Conservation (phyloP, 2,797 vertebrate species). For the Esox lucius region DNA sequence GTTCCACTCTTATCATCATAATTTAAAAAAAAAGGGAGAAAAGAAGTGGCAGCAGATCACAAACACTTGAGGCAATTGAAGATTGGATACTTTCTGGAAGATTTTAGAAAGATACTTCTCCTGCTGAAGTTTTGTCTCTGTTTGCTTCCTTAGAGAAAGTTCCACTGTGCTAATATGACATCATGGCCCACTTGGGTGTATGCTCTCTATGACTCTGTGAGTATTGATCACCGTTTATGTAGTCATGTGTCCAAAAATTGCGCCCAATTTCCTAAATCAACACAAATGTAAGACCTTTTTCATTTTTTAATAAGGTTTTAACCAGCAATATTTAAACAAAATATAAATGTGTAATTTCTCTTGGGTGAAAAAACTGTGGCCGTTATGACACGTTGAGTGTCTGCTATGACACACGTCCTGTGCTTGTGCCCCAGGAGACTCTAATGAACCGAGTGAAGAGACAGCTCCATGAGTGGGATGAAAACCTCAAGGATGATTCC, state of each 20-base stretch:
- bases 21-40: too few species aligned
- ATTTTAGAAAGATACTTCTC: not conserved
- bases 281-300: too few species aligned
- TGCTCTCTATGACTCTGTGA: conserved; percentile 94
- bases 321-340: too few species aligned
- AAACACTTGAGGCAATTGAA: too few species aligned
- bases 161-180: conserved; percentile 91
- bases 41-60: too few species aligned
- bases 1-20: too few species aligned
- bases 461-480: conserved; percentile 97
- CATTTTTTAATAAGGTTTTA: too few species aligned
- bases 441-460: conserved; percentile 96
- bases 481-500: conserved; percentile 95
- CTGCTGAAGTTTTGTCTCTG: conserved; percentile 9
- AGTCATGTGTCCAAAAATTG: not conserved
- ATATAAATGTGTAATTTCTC: too few species aligned
- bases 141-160: conserved; percentile 83
- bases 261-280: too few species aligned
- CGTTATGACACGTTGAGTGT: not conserved
- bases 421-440: conserved; percentile 68
- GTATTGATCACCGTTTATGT: conserved; percentile 57
- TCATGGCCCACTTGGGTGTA: conserved; percentile 98
- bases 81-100: too few species aligned
- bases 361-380: too few species aligned
- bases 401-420: not conserved